Evolutionary conservation across 2,797 vertebrate species (phyloP), one percentile per base, ranked within the genome.

Genomic region (Cyclopterus lumpus): DNA sequence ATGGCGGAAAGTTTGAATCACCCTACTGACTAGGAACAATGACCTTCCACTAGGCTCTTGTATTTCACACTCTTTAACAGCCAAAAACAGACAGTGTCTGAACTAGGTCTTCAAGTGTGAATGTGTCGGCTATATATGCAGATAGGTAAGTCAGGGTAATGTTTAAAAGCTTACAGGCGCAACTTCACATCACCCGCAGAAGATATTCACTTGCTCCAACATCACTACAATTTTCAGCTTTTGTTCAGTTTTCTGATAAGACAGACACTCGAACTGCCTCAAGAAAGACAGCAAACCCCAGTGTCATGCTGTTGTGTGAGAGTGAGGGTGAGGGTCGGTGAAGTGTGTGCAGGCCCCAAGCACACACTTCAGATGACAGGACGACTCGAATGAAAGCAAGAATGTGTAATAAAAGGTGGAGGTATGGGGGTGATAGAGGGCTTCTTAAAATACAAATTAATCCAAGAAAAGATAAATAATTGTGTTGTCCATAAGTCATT

Each of bases 221-320:
- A 67, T 42, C 73, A 61, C 18, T 22, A 40, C n/a, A 20, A 73
- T 26, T 77, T 77, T 67, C 34, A 81, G 36, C 10, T 40, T 40
- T 40, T 40, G 34, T 34, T 34, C 34, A 15, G 44, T 60, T 74
- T 67, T 53, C 7, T 36, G 15, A 46, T 28, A 67, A 71, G 71
- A 71, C 54, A 34, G 24, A n/a, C 71, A 66, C 49, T 36, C 2
- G 32, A 22, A n/a, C 71, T 22, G 18, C 20, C 32, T 59, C 20
- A 22, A 36, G 32, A 14, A 22, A 49, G 34, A 59, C 32, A 38
- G 38, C 40, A 67, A 54, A 20, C 8, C 34, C 61, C 12, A 11
- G 24, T 48, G 48, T 70, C 51, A 48, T 61, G 15, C 16, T 40
- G 38, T 38, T 38, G 11, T 53, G 71, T 62, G 28, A 22, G 62